These are phyloP conservation scores for Siphonodentalium dalli DNA, from an alignment of 2,888 invertebrate species.

Conservation along the genomic window DNA sequence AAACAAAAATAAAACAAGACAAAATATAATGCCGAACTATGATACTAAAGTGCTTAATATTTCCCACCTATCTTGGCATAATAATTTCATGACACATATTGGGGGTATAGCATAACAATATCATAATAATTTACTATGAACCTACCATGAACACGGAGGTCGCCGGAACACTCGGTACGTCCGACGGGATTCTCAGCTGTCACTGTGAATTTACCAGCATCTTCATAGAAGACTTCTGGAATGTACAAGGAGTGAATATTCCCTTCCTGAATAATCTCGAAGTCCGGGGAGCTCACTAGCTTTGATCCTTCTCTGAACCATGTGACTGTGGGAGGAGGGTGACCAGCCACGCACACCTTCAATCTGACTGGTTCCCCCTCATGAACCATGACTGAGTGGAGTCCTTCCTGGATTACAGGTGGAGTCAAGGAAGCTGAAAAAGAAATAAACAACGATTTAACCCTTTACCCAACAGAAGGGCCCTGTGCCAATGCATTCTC, in stretches of 20 bases:
- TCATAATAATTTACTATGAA: neutral
- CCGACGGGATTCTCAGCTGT: slow-evolving; percentile 62
- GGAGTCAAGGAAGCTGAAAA: slow-evolving; percentile 78
- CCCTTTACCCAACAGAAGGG: too few relatives aligned
- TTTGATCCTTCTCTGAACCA: slow-evolving; percentile 62
- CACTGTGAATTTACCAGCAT: slow-evolving; percentile 63
- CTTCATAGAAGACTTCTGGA: slow-evolving; percentile 71
- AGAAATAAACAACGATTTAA: neutral
- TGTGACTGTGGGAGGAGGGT: slow-evolving; percentile 59
- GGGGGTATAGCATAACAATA: too few relatives aligned
- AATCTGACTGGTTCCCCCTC: slow-evolving; percentile 61
- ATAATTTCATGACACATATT: too few relatives aligned
- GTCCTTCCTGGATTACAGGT: slow-evolving; percentile 81
- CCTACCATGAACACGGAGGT: slow-evolving; percentile 72
- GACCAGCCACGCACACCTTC: slow-evolving; percentile 59
- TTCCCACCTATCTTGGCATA: neutral
- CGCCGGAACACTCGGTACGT: slow-evolving; percentile 75
- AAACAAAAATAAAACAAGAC: too few relatives aligned
- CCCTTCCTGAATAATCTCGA: slow-evolving; percentile 70
- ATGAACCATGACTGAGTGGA: slow-evolving; percentile 74
- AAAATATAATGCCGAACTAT: too few relatives aligned
- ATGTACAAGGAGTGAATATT: slow-evolving; percentile 74
- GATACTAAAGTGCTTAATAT: too few relatives aligned
- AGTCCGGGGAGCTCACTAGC: slow-evolving; percentile 66
- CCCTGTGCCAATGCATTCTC: too few relatives aligned